Conservation (phyloP, 2,888 invertebrate genomes). For the Dichetophora obliterata region DNA sequence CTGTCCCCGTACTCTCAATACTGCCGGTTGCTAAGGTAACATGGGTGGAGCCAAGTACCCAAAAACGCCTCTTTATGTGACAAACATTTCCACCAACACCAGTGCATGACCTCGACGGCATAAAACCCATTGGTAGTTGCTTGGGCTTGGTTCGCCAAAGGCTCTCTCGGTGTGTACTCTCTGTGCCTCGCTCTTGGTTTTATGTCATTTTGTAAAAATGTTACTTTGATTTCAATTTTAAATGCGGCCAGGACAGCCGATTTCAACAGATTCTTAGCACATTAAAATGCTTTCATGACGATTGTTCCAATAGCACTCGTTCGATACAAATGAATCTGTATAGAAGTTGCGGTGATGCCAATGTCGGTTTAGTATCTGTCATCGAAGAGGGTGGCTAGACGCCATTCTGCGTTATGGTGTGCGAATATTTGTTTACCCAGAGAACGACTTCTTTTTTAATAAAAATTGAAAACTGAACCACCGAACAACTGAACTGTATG, state of each 20-base stretch:
- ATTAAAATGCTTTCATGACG: background rate
- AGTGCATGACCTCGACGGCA: background rate
- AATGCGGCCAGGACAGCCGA: background rate
- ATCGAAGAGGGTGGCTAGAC: background rate
- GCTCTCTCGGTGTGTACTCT: background rate
- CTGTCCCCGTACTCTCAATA: constrained; percentile 16
- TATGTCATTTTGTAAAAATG: too few species aligned
- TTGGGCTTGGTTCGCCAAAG: background rate
- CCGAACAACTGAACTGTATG: constrained; percentile 42
- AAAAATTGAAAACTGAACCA: constrained; percentile 37
- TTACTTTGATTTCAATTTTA: too few species aligned
- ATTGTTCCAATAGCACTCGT: constrained; percentile 12
- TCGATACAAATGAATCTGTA: constrained; percentile 14
- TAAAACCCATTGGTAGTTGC: background rate
- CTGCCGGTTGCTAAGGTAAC: constrained; percentile 55
- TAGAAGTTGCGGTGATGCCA: background rate
- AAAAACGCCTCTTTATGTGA: constrained; percentile 54
- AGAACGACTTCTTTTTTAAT: constrained; percentile 49
- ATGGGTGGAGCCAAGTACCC: constrained; percentile 54
- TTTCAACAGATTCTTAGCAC: background rate
- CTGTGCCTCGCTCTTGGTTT: background rate
- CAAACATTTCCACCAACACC: constrained; percentile 11
- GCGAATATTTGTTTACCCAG: constrained; percentile 54
- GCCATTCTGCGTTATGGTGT: background rate
- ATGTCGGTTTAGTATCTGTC: constrained; percentile 50